These are phyloP conservation scores for Augiades crinisus DNA, from an alignment of 2,888 invertebrate species.

Conservation along the genomic window DNA sequence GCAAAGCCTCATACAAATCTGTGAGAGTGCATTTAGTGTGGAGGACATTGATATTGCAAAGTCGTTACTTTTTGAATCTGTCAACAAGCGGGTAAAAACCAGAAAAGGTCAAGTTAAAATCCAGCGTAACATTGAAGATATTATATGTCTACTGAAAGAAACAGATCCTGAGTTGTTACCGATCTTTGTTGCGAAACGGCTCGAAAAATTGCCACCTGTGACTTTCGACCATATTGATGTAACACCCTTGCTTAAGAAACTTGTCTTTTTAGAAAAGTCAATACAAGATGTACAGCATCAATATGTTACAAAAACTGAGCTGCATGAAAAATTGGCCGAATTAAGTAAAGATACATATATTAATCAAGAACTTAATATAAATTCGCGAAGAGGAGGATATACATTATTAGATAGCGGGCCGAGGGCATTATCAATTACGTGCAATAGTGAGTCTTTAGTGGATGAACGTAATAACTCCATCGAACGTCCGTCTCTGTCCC, in stretches of 20 bases:
- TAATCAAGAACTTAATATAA: neutral
- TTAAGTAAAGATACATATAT: neutral
- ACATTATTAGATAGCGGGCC: neutral
- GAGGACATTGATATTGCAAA: conserved; percentile 28
- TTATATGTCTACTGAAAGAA: neutral
- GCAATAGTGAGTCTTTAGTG: no score
- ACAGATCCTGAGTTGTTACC: conserved; percentile 28
- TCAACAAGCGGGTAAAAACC: conserved; percentile 7
- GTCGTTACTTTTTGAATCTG: conserved; percentile 26
- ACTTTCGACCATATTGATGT: conserved; percentile 31
- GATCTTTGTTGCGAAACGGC: conserved; percentile 25
- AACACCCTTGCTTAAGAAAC: conserved; percentile 5
- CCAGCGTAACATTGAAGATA: conserved; percentile 6
- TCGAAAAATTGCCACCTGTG: conserved; percentile 30
- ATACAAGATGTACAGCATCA: neutral
- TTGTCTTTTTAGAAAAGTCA: neutral
- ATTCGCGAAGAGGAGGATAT: neutral
- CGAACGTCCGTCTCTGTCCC: no score
- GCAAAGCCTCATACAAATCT: conserved; percentile 21
- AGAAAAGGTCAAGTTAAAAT: conserved; percentile 8
- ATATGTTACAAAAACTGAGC: neutral
- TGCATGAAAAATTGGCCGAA: neutral
- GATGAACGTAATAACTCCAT: no score
- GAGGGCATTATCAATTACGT: neutral
- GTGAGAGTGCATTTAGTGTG: conserved; percentile 25